Evolutionary conservation across 1,140 invertebrate species (phyloP).

Genomic region (Eriocheir sinensis): DNA sequence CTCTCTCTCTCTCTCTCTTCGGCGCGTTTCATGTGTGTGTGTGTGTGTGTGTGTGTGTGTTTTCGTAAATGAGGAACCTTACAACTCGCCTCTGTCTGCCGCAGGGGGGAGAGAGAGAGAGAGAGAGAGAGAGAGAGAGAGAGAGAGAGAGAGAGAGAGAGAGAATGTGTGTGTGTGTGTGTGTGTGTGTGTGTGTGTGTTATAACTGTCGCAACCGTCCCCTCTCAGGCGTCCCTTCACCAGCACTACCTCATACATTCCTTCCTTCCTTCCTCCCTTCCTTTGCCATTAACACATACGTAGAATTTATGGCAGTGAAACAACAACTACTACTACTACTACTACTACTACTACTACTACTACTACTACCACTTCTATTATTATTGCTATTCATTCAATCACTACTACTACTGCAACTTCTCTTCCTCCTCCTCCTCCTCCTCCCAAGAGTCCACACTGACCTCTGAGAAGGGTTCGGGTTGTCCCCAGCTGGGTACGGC

Average conservation of each 20-base stretch:
- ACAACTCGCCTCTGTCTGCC: no score
- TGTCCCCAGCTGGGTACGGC: no score
- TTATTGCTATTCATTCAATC: no score
- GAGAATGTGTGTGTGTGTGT: no score
- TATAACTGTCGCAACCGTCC: no score
- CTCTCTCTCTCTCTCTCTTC: conserved; percentile 39
- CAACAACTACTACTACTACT: neutral
- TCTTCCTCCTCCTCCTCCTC: neutral
- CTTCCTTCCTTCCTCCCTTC: neutral
- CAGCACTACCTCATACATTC: conserved; percentile 27
- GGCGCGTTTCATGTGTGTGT: no score
- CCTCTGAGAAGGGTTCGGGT: neutral
- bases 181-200: no score
- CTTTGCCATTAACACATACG: neutral
- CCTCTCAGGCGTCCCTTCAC: neutral
- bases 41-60: no score
- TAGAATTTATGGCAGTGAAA: neutral
- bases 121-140: no score
- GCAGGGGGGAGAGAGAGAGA: no score
- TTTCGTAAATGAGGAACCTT: no score
- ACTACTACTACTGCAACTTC: neutral
- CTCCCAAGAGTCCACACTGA: neutral
- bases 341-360: neutral
- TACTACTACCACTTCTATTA: neutral
- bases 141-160: no score